Conservation (phyloP, 1,140 invertebrate genomes). For the Globodera ellingtonae region DNA sequence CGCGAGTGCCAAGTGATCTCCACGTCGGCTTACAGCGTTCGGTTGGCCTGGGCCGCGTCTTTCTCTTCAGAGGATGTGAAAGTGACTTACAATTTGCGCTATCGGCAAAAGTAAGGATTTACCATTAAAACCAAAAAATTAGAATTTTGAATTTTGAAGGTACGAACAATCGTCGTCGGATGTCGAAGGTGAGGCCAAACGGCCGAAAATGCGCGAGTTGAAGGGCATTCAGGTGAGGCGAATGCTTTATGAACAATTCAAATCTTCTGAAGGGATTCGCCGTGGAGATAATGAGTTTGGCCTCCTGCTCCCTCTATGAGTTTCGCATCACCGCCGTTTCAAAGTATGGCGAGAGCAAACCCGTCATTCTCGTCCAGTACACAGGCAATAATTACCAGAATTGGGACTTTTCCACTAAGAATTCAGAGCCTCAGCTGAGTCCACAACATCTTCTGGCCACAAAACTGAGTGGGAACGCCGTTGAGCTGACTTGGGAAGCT, state of each 20-base stretch:
- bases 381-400: constrained; percentile 45
- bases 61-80: constrained; percentile 60
- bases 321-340: constrained; percentile 64
- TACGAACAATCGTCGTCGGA: constrained; percentile 32
- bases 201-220: constrained; percentile 52
- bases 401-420: background rate
- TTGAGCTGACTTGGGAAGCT: constrained; percentile 64
- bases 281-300: constrained; percentile 62
- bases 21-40: constrained; percentile 62
- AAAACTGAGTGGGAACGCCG: constrained; percentile 60
- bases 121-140: constrained; percentile 3
- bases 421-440: constrained; percentile 61
- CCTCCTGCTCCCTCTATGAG: constrained; percentile 64
- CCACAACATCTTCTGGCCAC: constrained; percentile 64
- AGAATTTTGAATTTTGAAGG: constrained; percentile 20
- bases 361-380: constrained; percentile 62
- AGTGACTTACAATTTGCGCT: constrained; percentile 63
- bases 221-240: constrained; percentile 51
- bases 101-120: constrained; percentile 55
- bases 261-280: constrained; percentile 34
- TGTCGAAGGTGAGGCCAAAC: constrained; percentile 33
- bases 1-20: constrained; percentile 62
- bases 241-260: constrained; percentile 11
- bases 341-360: constrained; percentile 62
- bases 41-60: constrained; percentile 62